Evolutionary conservation across 2,888 invertebrate genomes (phyloP).

Genomic region (Tillus elongatus): DNA sequence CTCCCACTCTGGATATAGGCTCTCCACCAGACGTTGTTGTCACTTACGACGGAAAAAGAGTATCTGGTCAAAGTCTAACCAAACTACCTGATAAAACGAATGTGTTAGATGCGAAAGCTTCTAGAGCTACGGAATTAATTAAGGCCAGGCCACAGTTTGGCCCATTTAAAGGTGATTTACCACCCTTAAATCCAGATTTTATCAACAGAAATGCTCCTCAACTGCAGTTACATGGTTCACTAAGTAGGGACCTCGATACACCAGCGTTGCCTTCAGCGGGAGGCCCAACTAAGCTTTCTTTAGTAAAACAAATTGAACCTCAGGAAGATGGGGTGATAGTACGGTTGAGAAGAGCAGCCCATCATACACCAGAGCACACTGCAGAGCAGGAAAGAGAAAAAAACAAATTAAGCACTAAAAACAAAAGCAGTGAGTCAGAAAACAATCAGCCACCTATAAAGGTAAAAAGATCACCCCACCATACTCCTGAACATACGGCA

Average conservation of each 20-base stretch:
- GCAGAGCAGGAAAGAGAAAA: slow-evolving; percentile 22
- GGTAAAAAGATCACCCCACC: too few species aligned
- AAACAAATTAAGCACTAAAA: slow-evolving; percentile 1
- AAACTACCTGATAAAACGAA: slow-evolving; percentile 29
- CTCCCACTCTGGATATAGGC: slow-evolving; percentile 19
- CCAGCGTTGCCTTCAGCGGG: slow-evolving; percentile 25
- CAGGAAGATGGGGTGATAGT: slow-evolving; percentile 17
- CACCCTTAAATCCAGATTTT: slow-evolving; percentile 48
- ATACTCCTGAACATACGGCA: too few species aligned
- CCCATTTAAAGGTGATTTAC: slow-evolving; percentile 64
- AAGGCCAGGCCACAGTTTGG: slow-evolving; percentile 62
- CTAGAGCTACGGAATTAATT: slow-evolving; percentile 51
- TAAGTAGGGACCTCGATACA: slow-evolving; percentile 34
- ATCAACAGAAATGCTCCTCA: slow-evolving; percentile 37
- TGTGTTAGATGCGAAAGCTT: slow-evolving; percentile 33
- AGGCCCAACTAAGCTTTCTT: slow-evolving; percentile 41
- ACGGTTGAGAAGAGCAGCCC: slow-evolving; percentile 31
- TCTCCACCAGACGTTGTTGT: slow-evolving; percentile 52
- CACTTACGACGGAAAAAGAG: slow-evolving; percentile 67
- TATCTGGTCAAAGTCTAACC: slow-evolving; percentile 57
- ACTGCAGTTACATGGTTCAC: slow-evolving; percentile 27
- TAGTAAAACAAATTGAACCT: slow-evolving; percentile 34
- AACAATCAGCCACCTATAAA: too few species aligned
- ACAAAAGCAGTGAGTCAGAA: too few species aligned
- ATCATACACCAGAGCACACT: slow-evolving; percentile 33